phyloP scores from a whole-genome alignment of 2,888 invertebrate species.

The Papilio protenor region DNA sequence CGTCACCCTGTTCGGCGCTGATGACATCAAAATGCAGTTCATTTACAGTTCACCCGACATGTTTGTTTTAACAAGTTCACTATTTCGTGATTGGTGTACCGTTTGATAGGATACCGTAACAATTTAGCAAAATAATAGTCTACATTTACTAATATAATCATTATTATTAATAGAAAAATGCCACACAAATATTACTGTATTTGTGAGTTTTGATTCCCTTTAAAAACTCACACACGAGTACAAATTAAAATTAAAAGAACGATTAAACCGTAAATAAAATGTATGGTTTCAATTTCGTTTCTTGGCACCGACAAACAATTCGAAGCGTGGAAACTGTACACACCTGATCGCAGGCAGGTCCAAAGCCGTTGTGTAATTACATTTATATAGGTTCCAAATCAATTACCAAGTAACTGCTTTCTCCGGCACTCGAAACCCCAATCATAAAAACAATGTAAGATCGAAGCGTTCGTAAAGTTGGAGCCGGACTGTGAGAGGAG shows the following conservation, averaged over 20 bases:
- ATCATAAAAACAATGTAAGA: conserved; percentile 52
- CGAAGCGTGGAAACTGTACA: conserved; percentile 27
- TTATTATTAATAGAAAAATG: no score
- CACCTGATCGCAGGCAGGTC: conserved; percentile 40
- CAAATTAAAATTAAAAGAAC: background rate
- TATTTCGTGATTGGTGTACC: background rate
- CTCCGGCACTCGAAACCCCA: conserved; percentile 45
- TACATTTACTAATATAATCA: background rate
- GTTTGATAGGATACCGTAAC: background rate
- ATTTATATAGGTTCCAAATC: conserved; percentile 43
- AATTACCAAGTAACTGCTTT: conserved; percentile 45
- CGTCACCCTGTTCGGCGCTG: conserved; percentile 26
- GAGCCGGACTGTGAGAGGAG: background rate
- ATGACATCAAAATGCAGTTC: conserved; percentile 37
- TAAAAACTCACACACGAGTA: background rate
- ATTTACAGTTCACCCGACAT: conserved; percentile 13
- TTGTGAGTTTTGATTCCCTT: background rate
- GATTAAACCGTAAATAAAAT: conserved; percentile 17
- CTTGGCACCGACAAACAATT: conserved; percentile 15
- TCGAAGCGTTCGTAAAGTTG: conserved; percentile 37
- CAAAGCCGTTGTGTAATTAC: conserved; percentile 37
- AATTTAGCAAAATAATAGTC: background rate
- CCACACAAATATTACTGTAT: no score
- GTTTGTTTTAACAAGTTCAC: conserved; percentile 30
- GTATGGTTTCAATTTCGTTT: conserved; percentile 23